Evolutionary conservation across 2,888 invertebrate species (phyloP), one percentile per base, ranked within the genome.

Genomic region (Spatulosminthurus flaviceps): DNA sequence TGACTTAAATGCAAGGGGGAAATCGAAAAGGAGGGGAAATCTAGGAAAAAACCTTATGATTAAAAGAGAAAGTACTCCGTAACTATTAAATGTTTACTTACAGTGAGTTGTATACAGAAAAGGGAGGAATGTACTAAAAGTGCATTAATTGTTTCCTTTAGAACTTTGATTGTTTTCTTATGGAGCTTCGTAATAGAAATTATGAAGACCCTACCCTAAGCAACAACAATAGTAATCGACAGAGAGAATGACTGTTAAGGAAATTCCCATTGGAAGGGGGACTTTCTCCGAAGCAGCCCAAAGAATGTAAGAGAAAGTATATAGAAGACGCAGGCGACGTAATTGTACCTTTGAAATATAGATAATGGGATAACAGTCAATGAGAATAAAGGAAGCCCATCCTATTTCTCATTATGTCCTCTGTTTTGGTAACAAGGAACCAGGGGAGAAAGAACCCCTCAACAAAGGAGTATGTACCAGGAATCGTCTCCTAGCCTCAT

Each of bases 341-440:
- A 51, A 51, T 51, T 51, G 51, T 51, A 51, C 51, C 51, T 51
- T 51, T 51, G 51, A 51, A 51, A 51, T 51, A 51, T 51, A 51
- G 51, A 51, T 51, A 51, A 51, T 51, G n/a, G 51, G 51, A 13
- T 51, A 51, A 51, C 51, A 51, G 51, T 51, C 51, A 51, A 51
- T 51, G 51, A 51, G 51, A 51, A 51, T 51, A 51, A 51, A 51
- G 51, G n/a, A 51, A 51, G 51, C 51, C 51, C 51, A 16, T n/a
- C 7, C 51, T 51, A 51, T 51, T 51, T 51, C 51, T 51, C 51
- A 51, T 51, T 51, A 51, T 51, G 51, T 51, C 51, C 51, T 51
- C n/a, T 51, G 51, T 51, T 51, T 51, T 51, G 51, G 51, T 51
- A 51, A 51, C 51, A 51, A 51, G 51, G 51, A 51, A 51, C 1